Evolutionary conservation across 2,888 invertebrate genomes (phyloP), one percentile per base, ranked within the genome.

Genomic region (Tortricodes alternella): DNA sequence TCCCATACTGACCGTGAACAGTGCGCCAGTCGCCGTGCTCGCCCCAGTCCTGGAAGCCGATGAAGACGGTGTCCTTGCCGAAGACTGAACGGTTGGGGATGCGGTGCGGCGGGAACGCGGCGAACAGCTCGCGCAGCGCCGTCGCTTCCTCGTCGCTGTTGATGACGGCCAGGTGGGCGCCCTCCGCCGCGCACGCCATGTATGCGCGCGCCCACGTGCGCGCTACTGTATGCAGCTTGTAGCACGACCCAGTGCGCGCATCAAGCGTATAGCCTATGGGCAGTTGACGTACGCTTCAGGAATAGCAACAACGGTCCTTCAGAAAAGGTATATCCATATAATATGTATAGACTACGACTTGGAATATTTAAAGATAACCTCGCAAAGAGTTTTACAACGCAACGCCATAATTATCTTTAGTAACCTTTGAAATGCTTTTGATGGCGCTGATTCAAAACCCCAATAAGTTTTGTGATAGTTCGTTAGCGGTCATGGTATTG

Each of bases 171-270:
- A 60, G 48, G 6, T 58, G 46, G 3, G 21, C 58, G 18, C 58
- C 58, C 43, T 60, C 60, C 6, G 60, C 58, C 19, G 29, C 15
- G 49, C 60, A 60, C n/a, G 58, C 38, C 60, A 48, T 55, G 46
- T 51, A 32, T 9, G 60, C 58, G 29, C 51, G 46, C 29, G 58
- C 29, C 53, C 53, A 60, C n/a, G 48, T 38, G 15, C 58, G 39
- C 38, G 29, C 35, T n/a, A 41, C 32, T 32, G 38, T 32, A 53
- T 60, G 60, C 46, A 60, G 53, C 58, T 60, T 60, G 50, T 60
- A 60, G 41, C 60, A 60, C 46, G 37, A 46, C 38, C 58, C 53
- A 9, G 58, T 58, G 32, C 43, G 38, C 23, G 15, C 2, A 27
- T 55, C 44, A 11, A 53, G 38, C 9, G 18, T 24, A 43, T 60